These are phyloP conservation scores for Cancer borealis DNA, from an alignment of 2,888 invertebrate species.

Conservation along the genomic window DNA sequence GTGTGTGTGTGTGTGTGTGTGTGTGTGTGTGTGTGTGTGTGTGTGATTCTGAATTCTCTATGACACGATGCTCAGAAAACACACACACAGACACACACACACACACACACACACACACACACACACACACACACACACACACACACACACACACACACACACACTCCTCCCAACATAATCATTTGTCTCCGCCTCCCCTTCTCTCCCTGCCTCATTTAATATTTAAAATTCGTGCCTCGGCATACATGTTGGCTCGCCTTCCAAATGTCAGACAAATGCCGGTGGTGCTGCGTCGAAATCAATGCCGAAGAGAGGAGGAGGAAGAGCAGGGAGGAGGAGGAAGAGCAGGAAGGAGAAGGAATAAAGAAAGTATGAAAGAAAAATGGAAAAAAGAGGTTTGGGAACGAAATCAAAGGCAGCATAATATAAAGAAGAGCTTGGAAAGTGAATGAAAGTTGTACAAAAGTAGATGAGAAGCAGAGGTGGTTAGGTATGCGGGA, in stretches of 20 bases:
- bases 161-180: neutral
- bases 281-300: slow-evolving; percentile 11
- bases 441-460: neutral
- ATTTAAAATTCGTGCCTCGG: neutral
- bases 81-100: neutral
- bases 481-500: neutral
- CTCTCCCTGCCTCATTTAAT: slow-evolving; percentile 44
- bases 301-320: neutral
- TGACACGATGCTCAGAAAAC: neutral
- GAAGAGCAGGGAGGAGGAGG: neutral
- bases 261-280: slow-evolving; percentile 40
- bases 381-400: neutral
- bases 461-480: neutral
- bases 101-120: neutral
- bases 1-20: slow-evolving; percentile 12
- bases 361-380: neutral
- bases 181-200: neutral
- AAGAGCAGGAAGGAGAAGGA: neutral
- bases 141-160: neutral
- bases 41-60: neutral
- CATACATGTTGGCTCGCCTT: neutral
- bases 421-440: neutral
- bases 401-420: neutral
- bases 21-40: slow-evolving; percentile 12
- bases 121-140: neutral